A percentile compares a stretch with the other conserved stretches of the same genome.
Evolutionary conservation across 2,113 vertebrate species (phyloP).

Genomic region (crab-eating macaque (Macaca fascicularis)): T2T-MFA8v1.1 NC_088375.1:15732501-15733000

Average conservation of each 20-base stretch:
- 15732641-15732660: background rate
- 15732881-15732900: background rate
- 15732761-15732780: background rate
- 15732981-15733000: background rate
- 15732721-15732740: background rate
- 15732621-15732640: background rate
- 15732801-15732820: background rate
- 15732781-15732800: background rate
- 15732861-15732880: background rate
- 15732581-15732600: background rate
- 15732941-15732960: background rate
- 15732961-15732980: background rate
- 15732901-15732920: background rate
- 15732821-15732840: background rate
- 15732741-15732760: background rate
- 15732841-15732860: background rate
- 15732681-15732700: background rate
- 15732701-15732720: constrained; percentile 1
- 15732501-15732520: constrained; percentile 56
- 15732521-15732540: constrained; percentile 22
- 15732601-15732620: background rate
- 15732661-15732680: background rate
- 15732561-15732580: background rate
- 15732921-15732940: background rate
- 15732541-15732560: background rate